These are phyloP conservation scores for Himalopsyche kuldschensis DNA, from an alignment of 2,888 invertebrate genomes.

Conservation along the genomic window DNA sequence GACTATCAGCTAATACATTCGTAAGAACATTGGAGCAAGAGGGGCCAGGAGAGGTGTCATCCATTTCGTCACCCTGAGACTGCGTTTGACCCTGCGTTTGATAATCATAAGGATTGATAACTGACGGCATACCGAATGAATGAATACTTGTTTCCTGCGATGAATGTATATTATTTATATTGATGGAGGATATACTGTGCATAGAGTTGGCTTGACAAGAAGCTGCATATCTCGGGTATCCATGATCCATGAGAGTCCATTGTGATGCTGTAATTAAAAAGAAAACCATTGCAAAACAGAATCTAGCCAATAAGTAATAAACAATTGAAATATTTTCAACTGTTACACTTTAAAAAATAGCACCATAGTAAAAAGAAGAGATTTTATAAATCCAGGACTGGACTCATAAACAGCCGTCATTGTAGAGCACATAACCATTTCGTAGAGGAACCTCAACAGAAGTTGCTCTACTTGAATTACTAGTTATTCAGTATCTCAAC, in stretches of 20 bases:
- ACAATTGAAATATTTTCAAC: no score
- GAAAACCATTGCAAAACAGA: background rate
- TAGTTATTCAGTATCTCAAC: no score
- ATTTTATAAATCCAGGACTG: no score
- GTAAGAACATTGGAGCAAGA: slow-evolving; percentile 45
- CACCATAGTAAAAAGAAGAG: no score
- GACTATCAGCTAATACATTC: slow-evolving; percentile 48
- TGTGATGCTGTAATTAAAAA: slow-evolving; percentile 65
- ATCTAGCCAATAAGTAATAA: no score
- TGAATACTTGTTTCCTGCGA: slow-evolving; percentile 60
- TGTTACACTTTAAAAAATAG: no score
- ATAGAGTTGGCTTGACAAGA: slow-evolving; percentile 63
- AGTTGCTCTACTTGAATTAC: no score
- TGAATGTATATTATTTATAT: slow-evolving; percentile 54
- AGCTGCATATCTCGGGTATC: slow-evolving; percentile 73
- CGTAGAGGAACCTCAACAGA: no score
- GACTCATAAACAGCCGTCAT: no score
- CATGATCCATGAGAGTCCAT: slow-evolving; percentile 84
- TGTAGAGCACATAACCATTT: no score
- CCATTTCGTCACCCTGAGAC: slow-evolving; percentile 34
- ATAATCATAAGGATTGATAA: slow-evolving; percentile 56
- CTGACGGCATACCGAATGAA: slow-evolving; percentile 60
- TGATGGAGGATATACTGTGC: slow-evolving; percentile 51
- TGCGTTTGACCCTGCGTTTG: slow-evolving; percentile 45
- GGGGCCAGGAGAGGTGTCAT: slow-evolving; percentile 46